Evolutionary conservation across 2,797 vertebrate species (phyloP).

Genomic region (Sternotherus odoratus): DNA sequence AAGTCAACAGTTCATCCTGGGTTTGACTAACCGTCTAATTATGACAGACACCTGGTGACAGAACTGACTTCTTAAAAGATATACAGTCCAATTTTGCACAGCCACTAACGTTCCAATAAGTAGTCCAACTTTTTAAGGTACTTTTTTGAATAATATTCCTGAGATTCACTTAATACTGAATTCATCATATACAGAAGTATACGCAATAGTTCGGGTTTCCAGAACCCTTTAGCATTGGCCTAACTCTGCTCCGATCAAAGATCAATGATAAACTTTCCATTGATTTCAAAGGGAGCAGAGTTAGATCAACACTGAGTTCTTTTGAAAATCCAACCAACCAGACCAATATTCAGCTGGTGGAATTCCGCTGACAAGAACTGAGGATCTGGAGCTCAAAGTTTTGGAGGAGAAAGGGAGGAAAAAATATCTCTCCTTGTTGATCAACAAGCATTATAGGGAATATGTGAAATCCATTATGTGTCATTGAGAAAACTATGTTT

Average conservation of each 20-base stretch:
- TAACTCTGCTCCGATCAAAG: background rate
- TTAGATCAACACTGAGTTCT: background rate
- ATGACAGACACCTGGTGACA: background rate
- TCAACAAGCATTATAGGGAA: background rate
- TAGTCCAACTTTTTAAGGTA: background rate
- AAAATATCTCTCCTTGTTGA: background rate
- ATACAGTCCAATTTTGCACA: background rate
- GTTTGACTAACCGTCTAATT: background rate
- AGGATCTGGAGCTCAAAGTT: background rate
- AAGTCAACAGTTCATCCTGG: accelerated
- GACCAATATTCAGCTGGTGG: accelerated
- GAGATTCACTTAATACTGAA: background rate
- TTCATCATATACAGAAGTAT: background rate
- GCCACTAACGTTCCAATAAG: accelerated
- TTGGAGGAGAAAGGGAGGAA: background rate
- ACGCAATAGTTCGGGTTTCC: background rate
- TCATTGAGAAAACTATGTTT: background rate
- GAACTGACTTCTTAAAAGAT: background rate
- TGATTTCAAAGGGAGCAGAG: background rate
- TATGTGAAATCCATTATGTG: background rate
- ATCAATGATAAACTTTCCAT: no score
- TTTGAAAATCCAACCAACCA: background rate
- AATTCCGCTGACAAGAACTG: background rate
- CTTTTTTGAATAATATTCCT: background rate
- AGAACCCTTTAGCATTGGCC: background rate